Evolutionary conservation across 2,888 invertebrate species (phyloP), one percentile per base, ranked within the genome.

Genomic region (Stenurella melanura): DNA sequence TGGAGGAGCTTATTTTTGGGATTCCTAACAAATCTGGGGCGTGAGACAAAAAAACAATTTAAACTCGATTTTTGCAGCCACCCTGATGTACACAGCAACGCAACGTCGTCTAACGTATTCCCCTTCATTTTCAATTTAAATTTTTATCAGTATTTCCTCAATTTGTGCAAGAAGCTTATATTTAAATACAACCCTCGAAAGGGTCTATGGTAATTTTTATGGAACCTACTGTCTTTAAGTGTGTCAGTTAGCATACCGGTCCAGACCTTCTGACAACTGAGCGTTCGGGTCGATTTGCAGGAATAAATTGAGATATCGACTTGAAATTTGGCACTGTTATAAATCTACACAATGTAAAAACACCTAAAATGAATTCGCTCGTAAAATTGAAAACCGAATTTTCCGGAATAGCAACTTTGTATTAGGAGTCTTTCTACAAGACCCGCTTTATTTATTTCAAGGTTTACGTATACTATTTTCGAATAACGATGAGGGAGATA

Each of bases 301-400:
- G 38, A 38, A 38, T 11, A 38, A 38, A 38, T 38, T 38, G 38
- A 38, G 38, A 11, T 38, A 38, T 38, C 38, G 11, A 11, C 38
- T 38, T 38, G 4, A 38, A 38, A 38, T 38, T 38, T 38, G 38
- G 38, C 38, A 42, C 42, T 15, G 42, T 42, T 42, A 42, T 42
- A 42, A 42, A 42, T 42, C 42, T 42, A 42, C 42, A 42, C 42
- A 42, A 42, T 42, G 42, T 42, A 42, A 42, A 42, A 42, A 42
- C 42, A 42, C 42, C 42, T 42, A 42, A 42, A 42, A 42, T 15
- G 42, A 42, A 42, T 7, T 42, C 12, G 42, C 12, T 42, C 42
- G 42, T 42, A 42, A 42, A 42, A 42, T 15, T 42, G 42, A 42
- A 42, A 42, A 42, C 11, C 42, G 42, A 42, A 42, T 42, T 42